Evolutionary conservation across 2,113 vertebrate genomes (phyloP), one percentile per base, ranked within the genome.

Genomic region (Australoheros scitulus): DNA sequence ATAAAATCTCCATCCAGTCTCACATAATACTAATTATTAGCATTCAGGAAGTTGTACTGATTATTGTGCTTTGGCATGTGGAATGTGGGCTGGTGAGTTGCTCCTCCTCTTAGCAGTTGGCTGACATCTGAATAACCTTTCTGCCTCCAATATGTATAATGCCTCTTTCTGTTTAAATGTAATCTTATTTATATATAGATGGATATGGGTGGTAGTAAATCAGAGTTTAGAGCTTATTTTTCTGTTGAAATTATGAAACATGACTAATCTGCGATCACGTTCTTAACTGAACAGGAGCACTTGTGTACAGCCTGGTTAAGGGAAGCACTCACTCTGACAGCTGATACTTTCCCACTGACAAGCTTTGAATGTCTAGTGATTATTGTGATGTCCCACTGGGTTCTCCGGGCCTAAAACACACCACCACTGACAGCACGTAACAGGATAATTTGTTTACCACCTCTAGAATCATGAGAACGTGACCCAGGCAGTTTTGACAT

Each of bases 391-490:
- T 92, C 93, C 85, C 88, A 72, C 83, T 83, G 87, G 86, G 89
- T 74, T 91, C 78, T 90, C 57, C 13, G 34, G 82, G 47, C 75
- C 70, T 80, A 88, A 90, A 89, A 81, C 15, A 7, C 82, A 52
- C 61, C 11, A 7, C 60, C 85, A 88, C 80, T 91, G 87, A 91
- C 41, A n/a, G 87, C 72, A 79, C 72, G 65, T 80, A 92, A 86
- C 77, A 56, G 77, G 82, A 84, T 90, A 77, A 93, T 94, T 91
- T 93, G 90, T 94, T 93, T 93, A 89, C 81, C 76, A 82, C 55
- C 68, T 88, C 77, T 85, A 61, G 82, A 87, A 87, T 87, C 84
- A 72, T 82, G 63, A 61, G 86, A 88, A 88, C 41, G 60, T 89
- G 88, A 84, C 63, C 82, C 36, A 77, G 82, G 80, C 81, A 87